Evolutionary conservation across 2,113 vertebrate species (phyloP), one percentile per base, ranked within the genome.

Genomic region (Eublepharis macularius): DNA sequence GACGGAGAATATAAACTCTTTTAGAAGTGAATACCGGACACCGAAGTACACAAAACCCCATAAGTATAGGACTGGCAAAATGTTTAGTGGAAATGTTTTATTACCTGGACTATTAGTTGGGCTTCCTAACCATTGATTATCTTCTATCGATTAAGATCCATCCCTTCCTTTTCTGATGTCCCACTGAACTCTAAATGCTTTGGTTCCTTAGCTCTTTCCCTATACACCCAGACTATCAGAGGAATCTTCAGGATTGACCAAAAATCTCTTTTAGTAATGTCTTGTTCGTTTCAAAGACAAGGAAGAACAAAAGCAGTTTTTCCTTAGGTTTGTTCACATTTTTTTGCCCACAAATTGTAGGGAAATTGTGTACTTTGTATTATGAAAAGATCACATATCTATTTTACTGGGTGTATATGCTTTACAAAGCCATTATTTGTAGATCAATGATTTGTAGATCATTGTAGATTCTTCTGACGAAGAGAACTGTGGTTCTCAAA

Each of bases 1-100:
- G 16, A 24, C 3, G 41, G 21, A 66, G 32, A 83, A 36, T 26
- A 49, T 69, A 90, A 69, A 86, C 73, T 87, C n/a, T 76, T 63
- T 86, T 68, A 83, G 41, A 88, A 86, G 47, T 85, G 60, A 90
- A 88, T 86, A 83, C 78, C 82, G 90, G 89, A 89, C 92, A 92
- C 88, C 88, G 89, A 86, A 87, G 39, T 89, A 84, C 19, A 81
- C 80, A 83, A 79, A 24, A 9, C 77, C 34, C 4, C 77, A 16
- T 34, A 87, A 89, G 78, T 79, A 43, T 0, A 8, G 45, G 49
- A 74, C 60, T 2, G 3, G 36, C 36, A 70, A 19, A 12, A n/a
- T 29, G 26, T 69, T 78, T 51, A 49, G 75, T 51, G 19, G 43
- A 78, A 72, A 16, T 29, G 29, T 7, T 12, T 13, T 3, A 17